phyloP scores from a whole-genome alignment of 1,140 invertebrate species.

The Drosophila sulfurigaster region DNA sequence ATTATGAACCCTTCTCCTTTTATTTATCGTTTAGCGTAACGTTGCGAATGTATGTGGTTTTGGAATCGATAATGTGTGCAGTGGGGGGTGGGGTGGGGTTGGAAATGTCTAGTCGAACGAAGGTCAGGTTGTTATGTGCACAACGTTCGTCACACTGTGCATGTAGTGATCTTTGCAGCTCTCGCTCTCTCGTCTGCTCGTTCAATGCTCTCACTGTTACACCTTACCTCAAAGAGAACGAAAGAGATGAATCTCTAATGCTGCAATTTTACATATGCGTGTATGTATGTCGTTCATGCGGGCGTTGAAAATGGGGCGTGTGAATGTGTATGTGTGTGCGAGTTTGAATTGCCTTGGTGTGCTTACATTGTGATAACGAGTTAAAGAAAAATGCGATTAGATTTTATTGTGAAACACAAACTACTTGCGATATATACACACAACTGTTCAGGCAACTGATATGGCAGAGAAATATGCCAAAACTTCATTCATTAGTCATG shows the following conservation, averaged over 20 bases:
- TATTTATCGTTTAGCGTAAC: conserved; percentile 45
- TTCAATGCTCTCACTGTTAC: background rate
- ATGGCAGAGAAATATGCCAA: conserved; percentile 27
- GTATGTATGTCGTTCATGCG: conserved; percentile 50
- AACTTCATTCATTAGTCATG: conserved; percentile 48
- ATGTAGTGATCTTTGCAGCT: conserved; percentile 23
- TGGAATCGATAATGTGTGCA: conserved; percentile 43
- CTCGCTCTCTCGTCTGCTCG: background rate
- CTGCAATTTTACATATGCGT: conserved; percentile 33
- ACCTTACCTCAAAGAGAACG: conserved; percentile 1
- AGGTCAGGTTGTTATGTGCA: conserved; percentile 26
- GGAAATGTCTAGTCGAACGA: conserved; percentile 33
- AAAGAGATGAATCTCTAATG: conserved; percentile 23
- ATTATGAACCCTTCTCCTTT: conserved; percentile 46
- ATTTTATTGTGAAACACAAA: conserved; percentile 67
- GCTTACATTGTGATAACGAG: conserved; percentile 29
- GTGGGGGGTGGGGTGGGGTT: background rate
- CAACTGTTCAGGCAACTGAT: conserved; percentile 26
- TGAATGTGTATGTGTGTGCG: conserved; percentile 20
- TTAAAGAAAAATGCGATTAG: conserved; percentile 63
- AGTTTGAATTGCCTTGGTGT: background rate
- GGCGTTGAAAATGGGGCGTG: conserved; percentile 60
- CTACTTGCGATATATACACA: conserved; percentile 9
- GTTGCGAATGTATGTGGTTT: conserved; percentile 38
- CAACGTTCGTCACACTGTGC: conserved; percentile 61